Evolutionary conservation across 2,888 invertebrate genomes (phyloP).

Genomic region (Onthophagus sagittarius): DNA sequence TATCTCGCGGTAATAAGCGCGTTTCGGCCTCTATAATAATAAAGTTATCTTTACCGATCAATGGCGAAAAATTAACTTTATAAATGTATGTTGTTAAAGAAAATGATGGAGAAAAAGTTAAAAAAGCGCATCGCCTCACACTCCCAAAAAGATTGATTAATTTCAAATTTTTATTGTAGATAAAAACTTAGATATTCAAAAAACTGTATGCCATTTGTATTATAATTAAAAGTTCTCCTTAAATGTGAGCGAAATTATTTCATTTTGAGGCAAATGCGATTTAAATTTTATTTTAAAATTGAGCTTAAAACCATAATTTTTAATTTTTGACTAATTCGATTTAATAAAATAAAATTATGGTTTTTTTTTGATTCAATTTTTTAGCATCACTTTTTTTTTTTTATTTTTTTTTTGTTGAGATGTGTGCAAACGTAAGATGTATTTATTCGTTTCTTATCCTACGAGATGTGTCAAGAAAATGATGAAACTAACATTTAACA

Average conservation of each 20-base stretch:
- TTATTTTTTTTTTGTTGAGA: conserved; percentile 3
- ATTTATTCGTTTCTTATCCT: conserved; percentile 24
- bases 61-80: no score
- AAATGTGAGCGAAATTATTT: background rate
- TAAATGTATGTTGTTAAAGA: no score
- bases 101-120: background rate
- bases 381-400: background rate
- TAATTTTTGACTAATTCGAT: no score
- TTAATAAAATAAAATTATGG: no score
- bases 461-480: conserved; percentile 16
- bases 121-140: background rate
- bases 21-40: background rate
- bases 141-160: background rate
- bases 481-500: background rate
- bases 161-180: background rate
- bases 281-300: background rate
- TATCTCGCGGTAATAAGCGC: background rate
- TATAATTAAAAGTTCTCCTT: background rate
- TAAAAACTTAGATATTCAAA: background rate
- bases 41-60: background rate
- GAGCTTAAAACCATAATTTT: no score
- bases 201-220: background rate
- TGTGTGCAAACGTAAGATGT: conserved; percentile 17
- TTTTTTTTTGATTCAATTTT: no score
- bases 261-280: background rate